Evolutionary conservation across 2,113 vertebrate genomes (phyloP).

Genomic region (Periophthalmodon schlosseri): DNA sequence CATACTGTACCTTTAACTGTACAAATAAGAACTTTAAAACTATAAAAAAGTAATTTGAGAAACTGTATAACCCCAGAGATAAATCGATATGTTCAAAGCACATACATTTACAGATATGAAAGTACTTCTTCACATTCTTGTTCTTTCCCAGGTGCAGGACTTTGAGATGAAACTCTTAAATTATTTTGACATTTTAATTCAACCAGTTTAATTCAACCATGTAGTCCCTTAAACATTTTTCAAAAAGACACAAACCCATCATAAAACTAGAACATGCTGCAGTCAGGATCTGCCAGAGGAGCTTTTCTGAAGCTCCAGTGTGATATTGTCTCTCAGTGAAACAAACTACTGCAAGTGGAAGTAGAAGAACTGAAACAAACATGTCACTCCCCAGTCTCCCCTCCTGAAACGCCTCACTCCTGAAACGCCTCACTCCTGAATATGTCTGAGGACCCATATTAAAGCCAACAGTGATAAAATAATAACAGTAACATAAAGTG

Average conservation of each 20-base stretch:
- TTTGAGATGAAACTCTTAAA: slow-evolving; percentile 3
- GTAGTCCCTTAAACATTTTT: background rate
- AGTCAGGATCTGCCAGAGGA: background rate
- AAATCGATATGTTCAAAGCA: background rate
- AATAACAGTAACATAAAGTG: slow-evolving; percentile 3
- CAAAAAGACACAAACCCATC: background rate
- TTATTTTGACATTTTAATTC: slow-evolving; percentile 1
- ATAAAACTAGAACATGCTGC: slow-evolving; percentile 6
- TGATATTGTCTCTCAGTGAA: slow-evolving; percentile 1
- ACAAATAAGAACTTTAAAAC: no score
- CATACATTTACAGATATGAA: background rate
- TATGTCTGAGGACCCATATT: background rate
- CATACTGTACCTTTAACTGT: no score
- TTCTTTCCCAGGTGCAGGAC: background rate
- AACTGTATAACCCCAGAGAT: background rate
- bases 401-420: background rate
- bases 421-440: background rate
- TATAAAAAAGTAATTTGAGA: no score
- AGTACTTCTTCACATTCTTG: background rate
- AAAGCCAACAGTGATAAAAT: rapidly evolving
- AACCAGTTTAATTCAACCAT: background rate
- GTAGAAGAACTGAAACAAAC: background rate
- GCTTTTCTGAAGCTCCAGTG: background rate
- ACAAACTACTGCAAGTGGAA: background rate
- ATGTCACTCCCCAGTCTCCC: background rate